Conservation (phyloP, 1,140 invertebrate species). For the Batillaria attramentaria region DNA sequence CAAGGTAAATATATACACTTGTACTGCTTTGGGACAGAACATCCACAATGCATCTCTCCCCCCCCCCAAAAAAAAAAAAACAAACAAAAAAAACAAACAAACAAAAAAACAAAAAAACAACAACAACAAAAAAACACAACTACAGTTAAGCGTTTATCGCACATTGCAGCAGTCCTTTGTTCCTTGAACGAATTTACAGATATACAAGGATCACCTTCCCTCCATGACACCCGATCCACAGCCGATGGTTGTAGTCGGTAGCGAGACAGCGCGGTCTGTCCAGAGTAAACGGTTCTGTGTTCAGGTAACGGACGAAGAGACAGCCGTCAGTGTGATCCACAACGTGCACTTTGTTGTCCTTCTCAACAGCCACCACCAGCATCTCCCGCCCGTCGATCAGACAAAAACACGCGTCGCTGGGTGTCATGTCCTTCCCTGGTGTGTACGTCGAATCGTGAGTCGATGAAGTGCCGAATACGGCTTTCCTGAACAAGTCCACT, state of each 20-base stretch:
- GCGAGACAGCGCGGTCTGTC: not conserved
- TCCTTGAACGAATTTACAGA: not conserved
- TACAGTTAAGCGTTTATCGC: no score
- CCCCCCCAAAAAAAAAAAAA: no score
- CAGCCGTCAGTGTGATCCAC: constrained; percentile 4
- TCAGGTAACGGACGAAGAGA: constrained; percentile 4
- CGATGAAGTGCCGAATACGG: not conserved
- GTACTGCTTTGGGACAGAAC: no score
- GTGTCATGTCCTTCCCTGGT: not conserved
- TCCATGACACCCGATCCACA: constrained; percentile 12
- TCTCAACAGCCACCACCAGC: constrained; percentile 15
- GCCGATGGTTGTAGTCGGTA: not conserved
- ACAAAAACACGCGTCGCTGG: not conserved
- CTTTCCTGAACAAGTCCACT: not conserved
- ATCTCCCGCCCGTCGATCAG: not conserved
- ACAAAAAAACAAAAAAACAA: no score
- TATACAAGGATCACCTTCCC: not conserved
- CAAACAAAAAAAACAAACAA: no score
- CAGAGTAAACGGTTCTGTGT: not conserved
- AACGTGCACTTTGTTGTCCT: not conserved
- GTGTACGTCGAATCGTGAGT: not conserved
- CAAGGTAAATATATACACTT: not conserved
- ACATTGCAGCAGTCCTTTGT: not conserved
- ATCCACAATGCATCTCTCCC: no score
- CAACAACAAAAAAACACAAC: no score